A percentile compares a stretch with the other conserved stretches of the same genome.
These are phyloP conservation scores for Dolichopus griseipennis DNA, from an alignment of 2,888 invertebrate species.

Conservation along the genomic window DNA sequence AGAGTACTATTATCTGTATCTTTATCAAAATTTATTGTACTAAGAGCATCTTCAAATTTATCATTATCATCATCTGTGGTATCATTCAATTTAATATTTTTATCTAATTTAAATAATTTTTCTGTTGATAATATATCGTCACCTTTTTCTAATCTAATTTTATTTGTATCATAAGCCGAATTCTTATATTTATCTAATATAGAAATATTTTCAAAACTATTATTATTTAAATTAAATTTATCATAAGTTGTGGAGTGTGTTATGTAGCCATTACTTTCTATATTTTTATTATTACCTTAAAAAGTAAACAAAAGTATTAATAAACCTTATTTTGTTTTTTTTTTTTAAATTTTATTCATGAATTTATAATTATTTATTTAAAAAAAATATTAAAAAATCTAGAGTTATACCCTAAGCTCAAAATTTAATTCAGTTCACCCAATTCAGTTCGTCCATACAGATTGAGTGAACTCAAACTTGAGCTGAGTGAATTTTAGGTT, in stretches of 20 bases:
- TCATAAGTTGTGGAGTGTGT: background rate
- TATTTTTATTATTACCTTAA: background rate
- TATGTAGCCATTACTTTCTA: background rate
- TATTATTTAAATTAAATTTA: slow-evolving; percentile 6
- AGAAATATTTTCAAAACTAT: background rate
- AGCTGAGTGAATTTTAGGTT: too few species aligned
- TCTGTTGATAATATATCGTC: background rate
- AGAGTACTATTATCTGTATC: background rate
- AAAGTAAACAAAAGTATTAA: too few species aligned
- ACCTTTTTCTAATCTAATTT: background rate
- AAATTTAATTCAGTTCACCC: too few species aligned
- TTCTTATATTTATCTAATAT: slow-evolving; percentile 6
- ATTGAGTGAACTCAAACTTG: too few species aligned
- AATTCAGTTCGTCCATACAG: too few species aligned
- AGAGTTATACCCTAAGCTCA: too few species aligned
- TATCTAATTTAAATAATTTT: background rate
- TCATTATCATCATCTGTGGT: background rate
- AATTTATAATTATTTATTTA: too few species aligned
- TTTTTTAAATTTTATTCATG: too few species aligned
- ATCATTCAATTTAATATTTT: background rate
- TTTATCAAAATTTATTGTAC: slow-evolving; percentile 6
- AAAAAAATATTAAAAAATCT: too few species aligned
- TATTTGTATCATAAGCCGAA: slow-evolving; percentile 2
- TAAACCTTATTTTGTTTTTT: too few species aligned
- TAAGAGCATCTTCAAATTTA: slow-evolving; percentile 11